Evolutionary conservation across 1,140 invertebrate species (phyloP), one percentile per base, ranked within the genome.

Genomic region (Tetragnatha versicolor): DNA sequence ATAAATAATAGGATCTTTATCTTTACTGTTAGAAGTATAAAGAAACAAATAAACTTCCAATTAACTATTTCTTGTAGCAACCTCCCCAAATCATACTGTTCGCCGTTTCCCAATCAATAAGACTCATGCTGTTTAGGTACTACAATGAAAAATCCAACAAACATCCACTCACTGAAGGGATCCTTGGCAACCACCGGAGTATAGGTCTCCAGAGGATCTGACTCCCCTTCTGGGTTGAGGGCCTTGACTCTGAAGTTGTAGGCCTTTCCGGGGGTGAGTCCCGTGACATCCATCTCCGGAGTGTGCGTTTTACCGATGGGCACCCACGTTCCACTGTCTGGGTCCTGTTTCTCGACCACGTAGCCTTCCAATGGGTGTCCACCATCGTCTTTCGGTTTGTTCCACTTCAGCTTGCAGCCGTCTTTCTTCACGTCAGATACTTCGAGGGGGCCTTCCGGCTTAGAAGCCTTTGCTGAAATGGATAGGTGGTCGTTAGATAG

Each of bases 241-340:
- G 98, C 98, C 83, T 97, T 97, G 2, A 99, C 97, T 69, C 97
- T 90, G 91, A 99, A 99, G 88, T 98, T 94, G 86, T 99, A 99
- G 83, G 98, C 94, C 84, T 98, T 95, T 69, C 96, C 97, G 73
- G 95, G 93, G 72, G 92, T 93, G 33, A 97, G 85, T 20, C 94
- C 94, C 73, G 92, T 92, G 0, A 97, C 94, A 85, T 93, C 92
- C 90, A 95, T 92, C 86, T 96, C 94, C 2, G 93, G 93, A 83
- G 94, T 94, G 20, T 91, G 90, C 17, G 93, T 90, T 80, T 93
- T 89, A 31, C 92, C 93, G 83, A 94, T 94, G n/a, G 95, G 94
- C 81, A 97, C 91, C 97, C 97, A 98, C 77, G 91, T 91, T 17
- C 96, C 95, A 73, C 93, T 96, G 83, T 94, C 92, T 0, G 93